Conservation (phyloP, 1,140 invertebrate genomes). For the Ectropis grisescens region DNA sequence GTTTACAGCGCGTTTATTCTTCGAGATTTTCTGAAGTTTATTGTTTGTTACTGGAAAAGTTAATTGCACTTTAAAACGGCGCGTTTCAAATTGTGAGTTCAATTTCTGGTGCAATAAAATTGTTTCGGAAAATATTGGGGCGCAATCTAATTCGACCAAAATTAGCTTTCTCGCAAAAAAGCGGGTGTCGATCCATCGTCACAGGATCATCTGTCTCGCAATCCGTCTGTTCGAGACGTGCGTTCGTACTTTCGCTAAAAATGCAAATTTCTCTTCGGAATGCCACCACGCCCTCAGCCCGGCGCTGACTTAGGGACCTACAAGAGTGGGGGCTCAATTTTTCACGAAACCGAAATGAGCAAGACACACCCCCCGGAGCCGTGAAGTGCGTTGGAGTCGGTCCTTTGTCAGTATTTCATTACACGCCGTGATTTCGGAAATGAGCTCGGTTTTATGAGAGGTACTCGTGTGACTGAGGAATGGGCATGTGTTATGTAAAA, state of each 20-base stretch:
- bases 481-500: too few relatives aligned
- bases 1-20: too few relatives aligned
- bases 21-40: too few relatives aligned
- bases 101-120: too few relatives aligned
- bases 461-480: too few relatives aligned
- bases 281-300: conserved; percentile 43
- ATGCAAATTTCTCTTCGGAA: conserved; percentile 54
- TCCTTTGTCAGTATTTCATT: conserved; percentile 29
- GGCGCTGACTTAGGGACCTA: conserved; percentile 26
- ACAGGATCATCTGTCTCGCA: conserved; percentile 50
- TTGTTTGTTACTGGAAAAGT: too few relatives aligned
- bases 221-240: conserved; percentile 54
- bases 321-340: conserved; percentile 38
- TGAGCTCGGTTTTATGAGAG: not conserved
- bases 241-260: conserved; percentile 59
- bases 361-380: conserved; percentile 38
- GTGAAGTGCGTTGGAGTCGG: conserved; percentile 13
- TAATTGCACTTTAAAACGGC: too few relatives aligned
- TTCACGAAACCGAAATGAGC: conserved; percentile 51
- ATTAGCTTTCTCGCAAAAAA: too few relatives aligned
- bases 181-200: conserved; percentile 22
- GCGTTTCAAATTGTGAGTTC: too few relatives aligned
- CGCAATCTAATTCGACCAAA: too few relatives aligned
- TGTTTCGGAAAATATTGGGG: too few relatives aligned
- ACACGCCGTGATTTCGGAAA: conserved; percentile 9